A percentile compares a stretch with the other conserved stretches of the same genome.
Conservation (phyloP, 2,113 vertebrate species). For the Pantherophis guttatus region DNA sequence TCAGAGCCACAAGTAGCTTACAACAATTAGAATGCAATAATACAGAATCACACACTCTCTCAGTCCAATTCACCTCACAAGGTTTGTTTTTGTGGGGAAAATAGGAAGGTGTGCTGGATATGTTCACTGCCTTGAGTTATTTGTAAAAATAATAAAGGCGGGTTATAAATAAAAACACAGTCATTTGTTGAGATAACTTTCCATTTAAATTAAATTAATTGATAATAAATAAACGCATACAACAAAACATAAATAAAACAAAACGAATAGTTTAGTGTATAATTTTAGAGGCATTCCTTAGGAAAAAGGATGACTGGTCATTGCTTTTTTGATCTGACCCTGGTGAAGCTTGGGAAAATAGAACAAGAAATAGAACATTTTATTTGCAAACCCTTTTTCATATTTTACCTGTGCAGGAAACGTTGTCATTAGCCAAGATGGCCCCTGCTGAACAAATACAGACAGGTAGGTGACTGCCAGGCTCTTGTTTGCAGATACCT, state of each 20-base stretch:
- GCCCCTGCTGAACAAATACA: conserved; percentile 82
- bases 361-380: background rate
- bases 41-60: background rate
- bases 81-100: too few relatives aligned
- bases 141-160: too few relatives aligned
- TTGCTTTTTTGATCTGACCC: background rate
- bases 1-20: background rate
- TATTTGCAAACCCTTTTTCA: conserved; percentile 23
- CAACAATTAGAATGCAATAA: background rate
- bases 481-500: conserved; percentile 80
- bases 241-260: background rate
- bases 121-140: too few relatives aligned
- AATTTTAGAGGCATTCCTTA: background rate
- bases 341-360: background rate
- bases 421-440: conserved; percentile 78
- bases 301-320: background rate
- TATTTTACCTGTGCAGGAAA: conserved; percentile 78
- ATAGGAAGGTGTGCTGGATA: too few relatives aligned
- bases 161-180: background rate
- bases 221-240: background rate
- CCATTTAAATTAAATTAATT: background rate
- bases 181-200: background rate
- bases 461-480: conserved; percentile 71
- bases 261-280: background rate
- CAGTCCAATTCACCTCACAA: background rate